Conservation (phyloP, 2,797 vertebrate genomes). For the Mionectes olivaceus region DNA sequence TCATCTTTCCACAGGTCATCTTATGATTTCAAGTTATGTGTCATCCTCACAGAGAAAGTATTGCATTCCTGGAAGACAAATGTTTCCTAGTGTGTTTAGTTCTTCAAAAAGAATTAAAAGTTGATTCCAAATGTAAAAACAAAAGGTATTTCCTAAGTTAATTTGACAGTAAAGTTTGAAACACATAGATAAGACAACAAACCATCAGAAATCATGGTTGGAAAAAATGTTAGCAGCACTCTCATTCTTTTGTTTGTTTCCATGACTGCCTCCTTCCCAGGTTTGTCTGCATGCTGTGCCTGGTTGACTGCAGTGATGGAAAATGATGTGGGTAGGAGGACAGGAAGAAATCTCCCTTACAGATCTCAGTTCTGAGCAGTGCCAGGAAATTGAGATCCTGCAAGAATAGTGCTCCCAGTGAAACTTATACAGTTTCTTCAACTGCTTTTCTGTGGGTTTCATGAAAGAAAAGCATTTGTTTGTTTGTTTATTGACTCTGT, state of each 20-base stretch:
- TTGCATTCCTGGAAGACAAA: background rate
- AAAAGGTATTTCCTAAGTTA: background rate
- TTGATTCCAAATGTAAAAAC: background rate
- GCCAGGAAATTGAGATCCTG: background rate
- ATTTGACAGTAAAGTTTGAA: background rate
- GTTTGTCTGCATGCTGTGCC: background rate
- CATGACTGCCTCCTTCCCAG: background rate
- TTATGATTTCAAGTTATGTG: background rate
- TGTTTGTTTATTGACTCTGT: background rate
- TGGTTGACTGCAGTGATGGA: background rate
- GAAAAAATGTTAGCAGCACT: background rate
- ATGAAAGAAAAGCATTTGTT: background rate
- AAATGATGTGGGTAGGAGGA: background rate
- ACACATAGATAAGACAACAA: background rate
- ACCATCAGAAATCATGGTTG: background rate
- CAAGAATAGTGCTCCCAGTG: background rate
- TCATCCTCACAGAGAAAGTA: background rate
- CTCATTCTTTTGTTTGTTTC: background rate
- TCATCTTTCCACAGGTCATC: background rate
- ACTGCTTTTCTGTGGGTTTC: background rate
- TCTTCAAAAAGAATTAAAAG: background rate
- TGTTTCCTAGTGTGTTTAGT: background rate
- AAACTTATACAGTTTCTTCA: background rate
- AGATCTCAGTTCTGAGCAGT: background rate
- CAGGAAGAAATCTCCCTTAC: background rate